Evolutionary conservation across 2,888 invertebrate genomes (phyloP).

Genomic region (Clivina fossor): DNA sequence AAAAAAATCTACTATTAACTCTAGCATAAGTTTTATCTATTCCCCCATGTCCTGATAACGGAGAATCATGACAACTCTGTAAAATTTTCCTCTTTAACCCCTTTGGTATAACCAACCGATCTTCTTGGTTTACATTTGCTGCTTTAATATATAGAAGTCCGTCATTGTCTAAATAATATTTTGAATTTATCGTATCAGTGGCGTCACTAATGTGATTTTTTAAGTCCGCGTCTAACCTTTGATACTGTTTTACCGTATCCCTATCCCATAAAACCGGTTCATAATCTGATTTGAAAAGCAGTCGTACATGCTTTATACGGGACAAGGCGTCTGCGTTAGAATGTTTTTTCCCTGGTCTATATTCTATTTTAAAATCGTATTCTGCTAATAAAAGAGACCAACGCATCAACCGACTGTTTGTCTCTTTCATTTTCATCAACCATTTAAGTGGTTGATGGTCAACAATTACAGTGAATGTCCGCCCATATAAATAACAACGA

Average conservation of each 20-base stretch:
- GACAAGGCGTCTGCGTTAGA: conserved; percentile 35
- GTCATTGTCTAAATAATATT: not conserved
- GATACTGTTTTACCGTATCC: not conserved
- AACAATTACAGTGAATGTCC: conserved; percentile 30
- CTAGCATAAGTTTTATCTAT: conserved; percentile 36
- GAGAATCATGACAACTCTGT: conserved; percentile 36
- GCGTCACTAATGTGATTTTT: not conserved
- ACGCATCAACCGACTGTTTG: conserved; percentile 34
- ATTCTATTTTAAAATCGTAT: conserved; percentile 35
- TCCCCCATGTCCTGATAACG: conserved; percentile 39
- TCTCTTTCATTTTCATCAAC: conserved; percentile 36
- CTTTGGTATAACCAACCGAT: not conserved
- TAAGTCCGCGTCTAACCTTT: not conserved
- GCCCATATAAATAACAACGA: conserved; percentile 35
- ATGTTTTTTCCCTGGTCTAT: conserved; percentile 33
- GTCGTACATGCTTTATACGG: conserved; percentile 20
- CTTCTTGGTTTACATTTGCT: not conserved
- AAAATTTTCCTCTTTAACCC: conserved; percentile 1
- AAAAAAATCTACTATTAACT: conserved; percentile 34
- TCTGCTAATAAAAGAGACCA: conserved; percentile 35
- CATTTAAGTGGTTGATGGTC: conserved; percentile 38
- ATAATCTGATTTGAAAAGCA: conserved; percentile 19
- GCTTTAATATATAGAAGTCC: not conserved
- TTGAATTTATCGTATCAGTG: conserved; percentile 3
- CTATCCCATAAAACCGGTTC: conserved; percentile 4